Evolutionary conservation across 1,140 invertebrate species (phyloP).

Genomic region (Drosophila chauvacae): DNA sequence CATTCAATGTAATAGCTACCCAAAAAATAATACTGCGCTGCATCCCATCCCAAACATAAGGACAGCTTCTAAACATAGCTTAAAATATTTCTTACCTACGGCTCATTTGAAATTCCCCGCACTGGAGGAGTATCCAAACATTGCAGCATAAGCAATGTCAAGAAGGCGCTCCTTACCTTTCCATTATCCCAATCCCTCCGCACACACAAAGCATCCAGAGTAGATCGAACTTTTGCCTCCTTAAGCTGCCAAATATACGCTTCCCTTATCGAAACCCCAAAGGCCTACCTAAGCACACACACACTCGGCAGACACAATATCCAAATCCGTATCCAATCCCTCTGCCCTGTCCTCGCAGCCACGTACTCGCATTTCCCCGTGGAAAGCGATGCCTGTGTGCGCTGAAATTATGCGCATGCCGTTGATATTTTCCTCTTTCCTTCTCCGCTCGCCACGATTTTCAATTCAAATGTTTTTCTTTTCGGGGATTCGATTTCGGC

Average conservation of each 20-base stretch:
- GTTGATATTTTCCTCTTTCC: slow-evolving; percentile 54
- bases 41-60: neutral
- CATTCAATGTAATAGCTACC: too few relatives aligned
- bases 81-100: neutral
- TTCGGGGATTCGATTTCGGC: slow-evolving; percentile 51
- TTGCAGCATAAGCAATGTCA: slow-evolving; percentile 5
- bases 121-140: neutral
- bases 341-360: slow-evolving; percentile 29
- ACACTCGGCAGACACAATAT: slow-evolving; percentile 35
- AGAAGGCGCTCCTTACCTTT: slow-evolving; percentile 7
- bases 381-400: slow-evolving; percentile 49
- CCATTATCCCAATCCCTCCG: slow-evolving; percentile 13
- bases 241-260: slow-evolving; percentile 33
- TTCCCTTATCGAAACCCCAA: slow-evolving; percentile 39
- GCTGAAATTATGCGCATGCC: slow-evolving; percentile 60
- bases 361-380: slow-evolving; percentile 54
- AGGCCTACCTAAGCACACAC: slow-evolving; percentile 44
- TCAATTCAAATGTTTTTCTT: slow-evolving; percentile 71
- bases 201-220: slow-evolving; percentile 12
- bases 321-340: slow-evolving; percentile 32
- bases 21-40: neutral
- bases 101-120: slow-evolving; percentile 9
- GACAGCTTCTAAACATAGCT: neutral
- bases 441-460: slow-evolving; percentile 57
- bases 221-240: slow-evolving; percentile 42